Evolutionary conservation across 2,113 vertebrate genomes (phyloP), one percentile per base, ranked within the genome.

Genomic region (Cavia aperea): DNA sequence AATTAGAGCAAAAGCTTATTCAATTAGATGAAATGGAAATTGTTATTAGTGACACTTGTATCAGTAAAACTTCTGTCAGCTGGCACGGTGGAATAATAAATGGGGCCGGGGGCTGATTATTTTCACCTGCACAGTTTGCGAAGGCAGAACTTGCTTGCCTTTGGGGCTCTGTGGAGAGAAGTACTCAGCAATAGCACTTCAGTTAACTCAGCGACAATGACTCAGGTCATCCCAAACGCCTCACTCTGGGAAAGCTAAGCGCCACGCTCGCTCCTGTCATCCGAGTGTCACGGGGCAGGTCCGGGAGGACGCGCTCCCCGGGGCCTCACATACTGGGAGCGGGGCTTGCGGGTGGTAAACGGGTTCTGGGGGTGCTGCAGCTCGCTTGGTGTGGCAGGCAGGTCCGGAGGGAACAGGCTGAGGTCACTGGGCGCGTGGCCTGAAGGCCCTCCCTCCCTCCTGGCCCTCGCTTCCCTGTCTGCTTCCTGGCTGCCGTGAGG

Each of bases 1-100:
- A 90, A 84, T 70, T 81, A 84, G 56, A 93, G 77, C 29, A 31
- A 49, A n/a, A 49, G 9, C 62, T 54, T 82, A 63, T 78, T 81
- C 43, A 54, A 46, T 75, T 68, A 65, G 91, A 88, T 33, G 54
- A 72, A 87, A 88, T 70, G 86, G 79, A 89, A 90, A 36, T 56
- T 68, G 58, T 79, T 60, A 88, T 84, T 23, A 75, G 82, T 70
- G 14, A 83, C 58, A 68, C 13, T 68, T 68, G 46, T 31, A 82
- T 39, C 49, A 49, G 62, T 31, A 23, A 85, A 77, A 63, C 66
- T 77, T 85, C 51, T 77, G 23, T 36, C 33, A 66, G 81, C 16
- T n/a, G 75, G 81, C 46, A 54, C 91, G 31, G 10, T 5, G 26
- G 88, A 87, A 24, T 78, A 78, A 73, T 60, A 89, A 92, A 58